Base-by-base conservation (phyloP, 2,113 vertebrate species). In the Hyaena hyaena region DNA sequence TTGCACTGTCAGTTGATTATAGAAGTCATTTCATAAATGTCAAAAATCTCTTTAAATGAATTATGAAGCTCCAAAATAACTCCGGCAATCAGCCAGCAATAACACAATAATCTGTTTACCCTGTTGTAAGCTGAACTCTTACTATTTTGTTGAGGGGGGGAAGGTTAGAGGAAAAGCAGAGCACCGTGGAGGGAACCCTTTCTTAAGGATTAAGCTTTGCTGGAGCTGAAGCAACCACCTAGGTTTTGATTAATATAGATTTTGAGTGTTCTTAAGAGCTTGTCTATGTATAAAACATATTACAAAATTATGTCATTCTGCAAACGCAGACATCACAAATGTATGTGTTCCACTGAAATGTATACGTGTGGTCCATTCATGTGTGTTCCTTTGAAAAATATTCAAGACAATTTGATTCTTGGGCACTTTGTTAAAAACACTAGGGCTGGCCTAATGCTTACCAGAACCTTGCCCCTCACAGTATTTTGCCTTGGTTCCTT, bases 21-120 rank as follows among this genome's bases (percentile, higher is more conserved):
- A 98, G 98, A 98, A 99, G 98, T 99, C 98, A 99, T 99, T 99
- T 99, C 98, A 99, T 99, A 99, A 99, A 99, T 99, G 99, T 99
- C 99, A 99, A 99, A 99, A 99, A 99, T 99, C 99, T 99, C 99
- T 99, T 99, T 99, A 99, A 99, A 99, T 99, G 99, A 99, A 99
- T 99, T 99, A 99, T 99, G 98, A 98, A 98, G 98, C 98, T 99
- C 98, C 99, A 98, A 99, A 99, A 99, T 99, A 99, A 99, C 98
- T 99, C 98, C 98, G 96, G 98, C 98, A 99, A 99, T 99, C 98
- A 99, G 98, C 98, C 98, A 96, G 98, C 99, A 99, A 99, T 99
- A 99, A 99, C 98, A 99, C 98, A 99, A 98, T 98, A 98, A 98
- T 99, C 98, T 99, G 99, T 99, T 99, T 99, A 99, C 99, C 96